Evolutionary conservation across 2,797 vertebrate genomes (phyloP).

Genomic region (Dermochelys coriacea): DNA sequence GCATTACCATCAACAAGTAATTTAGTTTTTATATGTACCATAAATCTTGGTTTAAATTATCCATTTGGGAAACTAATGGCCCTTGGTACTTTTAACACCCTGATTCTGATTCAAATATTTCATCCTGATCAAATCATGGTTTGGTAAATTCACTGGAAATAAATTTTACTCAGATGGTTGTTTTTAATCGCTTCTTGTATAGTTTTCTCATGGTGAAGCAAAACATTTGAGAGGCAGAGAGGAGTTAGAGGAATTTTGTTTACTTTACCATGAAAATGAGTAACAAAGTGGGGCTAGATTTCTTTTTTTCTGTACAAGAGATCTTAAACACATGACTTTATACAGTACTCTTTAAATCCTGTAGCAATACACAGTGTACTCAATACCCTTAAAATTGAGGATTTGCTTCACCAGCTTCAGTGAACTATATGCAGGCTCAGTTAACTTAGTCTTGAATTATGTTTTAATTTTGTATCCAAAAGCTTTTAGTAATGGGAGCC

Average conservation of each 20-base stretch:
- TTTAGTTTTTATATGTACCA: not conserved
- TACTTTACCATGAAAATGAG: not conserved
- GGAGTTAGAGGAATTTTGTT: not conserved
- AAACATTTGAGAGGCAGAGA: not conserved
- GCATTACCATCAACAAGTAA: not conserved
- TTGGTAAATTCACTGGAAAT: not conserved
- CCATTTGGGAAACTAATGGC: not conserved
- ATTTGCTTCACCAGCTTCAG: rapidly evolving
- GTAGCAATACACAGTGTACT: rapidly evolving
- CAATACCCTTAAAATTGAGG: rapidly evolving
- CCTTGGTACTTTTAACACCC: not conserved
- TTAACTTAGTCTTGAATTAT: not conserved
- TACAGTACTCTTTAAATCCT: not conserved
- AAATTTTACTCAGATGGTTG: not conserved
- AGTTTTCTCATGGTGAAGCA: not conserved
- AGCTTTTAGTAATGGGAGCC: not conserved
- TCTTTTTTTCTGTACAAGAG: not conserved
- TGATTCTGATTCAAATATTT: not conserved
- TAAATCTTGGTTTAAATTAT: not conserved
- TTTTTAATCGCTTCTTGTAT: not conserved
- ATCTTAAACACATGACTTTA: not conserved
- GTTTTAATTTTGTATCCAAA: not conserved
- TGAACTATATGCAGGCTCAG: not conserved
- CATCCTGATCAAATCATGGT: too few species aligned
- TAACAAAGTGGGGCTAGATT: not conserved